A percentile compares a stretch with the other conserved stretches of the same genome.
Conservation (phyloP, 2,888 invertebrate species). For the Nasonia oneida region DNA sequence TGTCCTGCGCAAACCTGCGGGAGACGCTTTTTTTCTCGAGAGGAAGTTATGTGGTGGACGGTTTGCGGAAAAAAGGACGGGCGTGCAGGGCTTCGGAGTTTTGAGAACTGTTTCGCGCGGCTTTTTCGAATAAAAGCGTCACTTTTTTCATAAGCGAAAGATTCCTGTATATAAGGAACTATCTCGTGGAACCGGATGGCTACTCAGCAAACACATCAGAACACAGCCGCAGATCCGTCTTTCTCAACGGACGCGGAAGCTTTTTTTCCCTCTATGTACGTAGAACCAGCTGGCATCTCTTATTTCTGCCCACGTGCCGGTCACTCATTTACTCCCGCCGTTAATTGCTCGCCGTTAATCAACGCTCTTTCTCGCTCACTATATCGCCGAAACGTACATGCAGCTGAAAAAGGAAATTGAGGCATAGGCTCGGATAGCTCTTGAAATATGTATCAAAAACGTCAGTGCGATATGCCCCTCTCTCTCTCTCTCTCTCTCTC, state of each 20-base stretch:
- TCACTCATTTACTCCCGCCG: constrained; percentile 41
- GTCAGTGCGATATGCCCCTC: constrained; percentile 34
- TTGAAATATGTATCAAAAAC: constrained; percentile 55
- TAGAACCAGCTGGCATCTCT: background rate
- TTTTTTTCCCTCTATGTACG: background rate
- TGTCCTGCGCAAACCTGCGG: constrained; percentile 32
- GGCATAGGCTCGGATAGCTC: constrained; percentile 25
- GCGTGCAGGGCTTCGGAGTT: no score
- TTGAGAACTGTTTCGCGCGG: background rate
- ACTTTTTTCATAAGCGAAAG: background rate
- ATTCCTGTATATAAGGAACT: background rate
- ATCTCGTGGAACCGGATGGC: background rate
- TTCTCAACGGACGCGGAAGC: constrained; percentile 6
- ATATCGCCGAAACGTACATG: background rate
- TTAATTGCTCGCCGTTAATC: constrained; percentile 55
- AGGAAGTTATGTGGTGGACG: background rate
- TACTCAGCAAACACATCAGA: constrained; percentile 12
- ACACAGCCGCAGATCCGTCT: background rate
- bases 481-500: background rate
- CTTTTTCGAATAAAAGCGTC: background rate
- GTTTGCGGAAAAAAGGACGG: background rate
- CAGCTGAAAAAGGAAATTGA: constrained; percentile 38
- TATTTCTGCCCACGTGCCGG: constrained; percentile 34
- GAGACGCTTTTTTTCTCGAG: background rate
- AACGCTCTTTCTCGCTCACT: background rate